Conservation (phyloP, 1,140 invertebrate species). For the Calephelis virginiensis region DNA sequence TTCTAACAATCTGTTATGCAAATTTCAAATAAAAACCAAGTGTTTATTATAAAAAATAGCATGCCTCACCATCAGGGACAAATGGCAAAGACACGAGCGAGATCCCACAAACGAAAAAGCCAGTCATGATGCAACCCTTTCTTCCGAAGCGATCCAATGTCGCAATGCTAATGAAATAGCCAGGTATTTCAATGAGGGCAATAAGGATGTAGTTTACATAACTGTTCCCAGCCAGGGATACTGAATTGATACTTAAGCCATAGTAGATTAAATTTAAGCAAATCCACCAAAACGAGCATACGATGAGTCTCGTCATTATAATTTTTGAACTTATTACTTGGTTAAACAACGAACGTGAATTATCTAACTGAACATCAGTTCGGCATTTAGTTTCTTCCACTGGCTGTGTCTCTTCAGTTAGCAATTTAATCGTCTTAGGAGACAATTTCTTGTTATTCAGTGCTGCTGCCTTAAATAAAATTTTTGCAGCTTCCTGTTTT, state of each 20-base stretch:
- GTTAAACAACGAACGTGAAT: constrained; percentile 31
- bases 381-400: constrained; percentile 10
- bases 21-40: not conserved
- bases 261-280: constrained; percentile 89
- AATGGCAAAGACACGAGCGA: constrained; percentile 28
- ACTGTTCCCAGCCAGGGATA: constrained; percentile 82
- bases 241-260: constrained; percentile 83
- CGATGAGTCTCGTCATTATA: constrained; percentile 81
- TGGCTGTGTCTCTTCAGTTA: constrained; percentile 43
- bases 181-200: constrained; percentile 79
- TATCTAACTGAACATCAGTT: constrained; percentile 17
- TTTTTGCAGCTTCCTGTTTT: constrained; percentile 81
- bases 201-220: constrained; percentile 81
- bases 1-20: too few species aligned
- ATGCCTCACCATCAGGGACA: constrained; percentile 52
- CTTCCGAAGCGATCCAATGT: constrained; percentile 80
- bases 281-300: constrained; percentile 86
- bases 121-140: constrained; percentile 76
- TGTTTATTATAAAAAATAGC: not conserved
- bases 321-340: constrained; percentile 80
- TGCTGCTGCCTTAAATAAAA: constrained; percentile 81
- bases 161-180: constrained; percentile 76
- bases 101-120: constrained; percentile 68
- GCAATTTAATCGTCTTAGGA: constrained; percentile 45
- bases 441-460: constrained; percentile 79